Percentiles rank a stretch among this genome's conserved stretches.
Evolutionary conservation across 2,888 invertebrate genomes (phyloP).

Genomic region (Tetropium fuscum): DNA sequence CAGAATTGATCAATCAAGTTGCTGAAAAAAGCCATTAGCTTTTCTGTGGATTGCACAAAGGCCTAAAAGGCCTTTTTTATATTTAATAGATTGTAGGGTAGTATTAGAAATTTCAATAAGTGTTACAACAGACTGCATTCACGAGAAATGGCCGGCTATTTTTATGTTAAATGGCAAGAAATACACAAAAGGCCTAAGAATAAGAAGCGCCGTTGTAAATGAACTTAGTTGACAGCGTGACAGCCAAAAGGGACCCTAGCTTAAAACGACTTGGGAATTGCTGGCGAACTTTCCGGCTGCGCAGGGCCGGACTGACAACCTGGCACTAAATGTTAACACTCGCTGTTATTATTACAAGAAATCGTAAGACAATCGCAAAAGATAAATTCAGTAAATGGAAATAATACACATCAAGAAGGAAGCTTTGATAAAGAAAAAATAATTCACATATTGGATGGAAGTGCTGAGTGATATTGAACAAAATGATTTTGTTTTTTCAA

Average conservation of each 20-base stretch:
- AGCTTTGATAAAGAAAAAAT: too few relatives aligned
- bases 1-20: conserved; percentile 23
- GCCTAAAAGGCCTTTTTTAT: conserved; percentile 34
- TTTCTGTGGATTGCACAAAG: conserved; percentile 14
- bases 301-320: too few relatives aligned
- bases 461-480: too few relatives aligned
- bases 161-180: conserved; percentile 32
- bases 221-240: conserved; percentile 29
- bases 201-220: conserved; percentile 38
- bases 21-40: conserved; percentile 20
- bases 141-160: conserved; percentile 25
- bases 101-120: conserved; percentile 26
- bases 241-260: conserved; percentile 23
- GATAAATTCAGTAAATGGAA: too few relatives aligned
- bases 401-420: too few relatives aligned
- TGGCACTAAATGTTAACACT: too few relatives aligned
- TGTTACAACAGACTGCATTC: conserved; percentile 33
- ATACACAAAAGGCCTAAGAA: conserved; percentile 28
- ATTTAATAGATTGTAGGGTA: conserved; percentile 18
- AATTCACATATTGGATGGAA: too few relatives aligned
- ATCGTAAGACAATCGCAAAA: too few relatives aligned
- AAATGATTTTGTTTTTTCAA: too few relatives aligned
- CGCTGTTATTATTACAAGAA: too few relatives aligned
- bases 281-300: conserved; percentile 17
- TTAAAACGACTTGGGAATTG: conserved; percentile 22